Evolutionary conservation across 1,140 invertebrate species (phyloP).

Genomic region (Tetramorium simillimum): DNA sequence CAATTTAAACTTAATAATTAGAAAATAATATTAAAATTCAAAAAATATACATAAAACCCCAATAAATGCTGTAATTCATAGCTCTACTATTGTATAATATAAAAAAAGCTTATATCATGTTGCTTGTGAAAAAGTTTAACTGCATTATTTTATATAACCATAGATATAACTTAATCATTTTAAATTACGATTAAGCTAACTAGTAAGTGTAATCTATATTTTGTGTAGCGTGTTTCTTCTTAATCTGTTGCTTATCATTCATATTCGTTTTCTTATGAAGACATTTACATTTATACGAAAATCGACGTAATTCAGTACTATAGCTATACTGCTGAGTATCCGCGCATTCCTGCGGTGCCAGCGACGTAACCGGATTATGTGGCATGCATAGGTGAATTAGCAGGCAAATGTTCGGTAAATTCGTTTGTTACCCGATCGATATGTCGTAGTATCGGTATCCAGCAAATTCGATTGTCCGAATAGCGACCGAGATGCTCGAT

Average conservation of each 20-base stretch:
- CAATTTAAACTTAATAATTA: not conserved
- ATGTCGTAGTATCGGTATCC: slow-evolving; percentile 39
- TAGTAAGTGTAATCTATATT: not conserved
- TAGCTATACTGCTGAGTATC: slow-evolving; percentile 67
- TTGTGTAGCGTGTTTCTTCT: slow-evolving; percentile 7
- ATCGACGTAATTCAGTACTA: slow-evolving; percentile 54
- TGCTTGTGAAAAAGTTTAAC: not conserved
- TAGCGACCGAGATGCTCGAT: slow-evolving; percentile 36
- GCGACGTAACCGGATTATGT: slow-evolving; percentile 77
- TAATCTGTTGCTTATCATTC: slow-evolving; percentile 6
- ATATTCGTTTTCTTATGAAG: not conserved
- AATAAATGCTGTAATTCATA: not conserved
- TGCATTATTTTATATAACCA: not conserved
- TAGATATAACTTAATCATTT: not conserved
- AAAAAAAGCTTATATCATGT: not conserved
- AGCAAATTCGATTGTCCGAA: slow-evolving; percentile 49
- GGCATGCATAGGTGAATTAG: slow-evolving; percentile 78
- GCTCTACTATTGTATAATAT: not conserved
- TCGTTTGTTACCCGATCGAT: slow-evolving; percentile 71
- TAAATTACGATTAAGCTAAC: not conserved
- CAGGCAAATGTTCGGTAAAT: slow-evolving; percentile 77
- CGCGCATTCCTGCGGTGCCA: slow-evolving; percentile 72
- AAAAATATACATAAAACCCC: not conserved
- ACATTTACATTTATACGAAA: slow-evolving; percentile 40
- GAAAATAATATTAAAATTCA: not conserved